Evolutionary conservation across 37 sponge, comb jelly and placozoan species (phyloP).

Genomic region (Oopsacas minuta): DNA sequence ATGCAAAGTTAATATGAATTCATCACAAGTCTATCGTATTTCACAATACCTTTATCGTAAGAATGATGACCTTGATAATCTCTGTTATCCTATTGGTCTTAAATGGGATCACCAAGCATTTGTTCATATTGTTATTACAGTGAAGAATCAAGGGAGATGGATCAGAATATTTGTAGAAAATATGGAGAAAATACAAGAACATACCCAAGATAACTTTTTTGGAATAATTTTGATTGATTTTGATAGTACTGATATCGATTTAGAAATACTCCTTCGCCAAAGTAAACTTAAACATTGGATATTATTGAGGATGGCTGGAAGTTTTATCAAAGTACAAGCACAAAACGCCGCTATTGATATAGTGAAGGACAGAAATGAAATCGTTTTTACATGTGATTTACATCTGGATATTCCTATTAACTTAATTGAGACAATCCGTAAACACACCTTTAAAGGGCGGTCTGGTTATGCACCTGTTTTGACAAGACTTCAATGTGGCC

Average conservation of each 20-base stretch:
- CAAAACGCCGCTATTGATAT: slow-evolving; percentile 4
- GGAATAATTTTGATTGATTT: slow-evolving; percentile 14
- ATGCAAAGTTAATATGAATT: neutral
- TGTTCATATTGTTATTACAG: slow-evolving; percentile 1
- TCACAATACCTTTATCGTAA: neutral
- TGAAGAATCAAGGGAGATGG: slow-evolving; percentile 4
- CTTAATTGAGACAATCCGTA: neutral
- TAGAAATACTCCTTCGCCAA: neutral
- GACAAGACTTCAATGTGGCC: neutral
- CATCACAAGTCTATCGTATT: neutral
- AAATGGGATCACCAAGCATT: neutral
- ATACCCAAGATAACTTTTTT: neutral
- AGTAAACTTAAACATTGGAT: slow-evolving; percentile 11
- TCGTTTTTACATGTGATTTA: neutral
- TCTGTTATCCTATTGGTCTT: neutral
- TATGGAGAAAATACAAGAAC: neutral
- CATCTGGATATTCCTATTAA: neutral
- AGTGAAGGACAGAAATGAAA: neutral
- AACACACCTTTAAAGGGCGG: neutral
- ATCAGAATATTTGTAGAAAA: slow-evolving; percentile 10
- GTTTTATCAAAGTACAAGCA: slow-evolving; percentile 19
- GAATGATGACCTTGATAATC: neutral
- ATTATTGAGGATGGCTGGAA: neutral
- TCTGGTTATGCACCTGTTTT: slow-evolving; percentile 2
- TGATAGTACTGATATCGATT: slow-evolving; percentile 16